These are phyloP conservation scores for Melanogrammus aeglefinus DNA, from an alignment of 2,797 vertebrate genomes.

Conservation along the genomic window DNA sequence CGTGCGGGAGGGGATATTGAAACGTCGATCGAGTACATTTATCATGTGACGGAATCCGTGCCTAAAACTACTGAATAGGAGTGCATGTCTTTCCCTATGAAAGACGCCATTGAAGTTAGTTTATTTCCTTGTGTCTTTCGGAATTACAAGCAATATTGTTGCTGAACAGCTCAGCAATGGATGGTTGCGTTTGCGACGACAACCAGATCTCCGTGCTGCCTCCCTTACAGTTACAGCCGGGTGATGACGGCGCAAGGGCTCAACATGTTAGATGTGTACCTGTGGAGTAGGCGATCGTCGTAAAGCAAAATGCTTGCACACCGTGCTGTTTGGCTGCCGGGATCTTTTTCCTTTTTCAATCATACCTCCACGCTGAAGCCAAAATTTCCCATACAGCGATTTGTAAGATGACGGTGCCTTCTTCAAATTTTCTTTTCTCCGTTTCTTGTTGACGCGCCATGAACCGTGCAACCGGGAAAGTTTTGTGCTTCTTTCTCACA, in stretches of 20 bases:
- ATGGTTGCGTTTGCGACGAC: conserved; percentile 3
- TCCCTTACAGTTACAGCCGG: neutral
- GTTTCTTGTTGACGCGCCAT: too few species aligned
- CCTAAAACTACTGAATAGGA: neutral
- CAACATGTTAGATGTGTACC: conserved; percentile 10
- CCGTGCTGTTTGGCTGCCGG: neutral
- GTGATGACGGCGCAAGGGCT: conserved; percentile 3
- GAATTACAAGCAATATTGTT: neutral
- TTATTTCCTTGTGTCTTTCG: neutral
- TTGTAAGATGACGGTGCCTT: neutral
- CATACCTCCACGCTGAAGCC: too few species aligned
- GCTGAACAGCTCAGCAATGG: neutral
- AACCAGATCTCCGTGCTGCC: neutral
- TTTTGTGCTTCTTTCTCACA: too few species aligned
- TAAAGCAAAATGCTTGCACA: neutral
- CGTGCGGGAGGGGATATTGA: neutral
- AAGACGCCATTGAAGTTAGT: neutral
- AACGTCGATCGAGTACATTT: neutral
- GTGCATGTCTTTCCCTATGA: too few species aligned
- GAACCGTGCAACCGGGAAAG: too few species aligned
- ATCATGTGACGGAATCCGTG: neutral
- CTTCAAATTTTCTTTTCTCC: neutral
- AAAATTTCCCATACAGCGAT: too few species aligned
- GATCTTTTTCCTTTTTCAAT: neutral
- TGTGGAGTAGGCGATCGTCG: too few species aligned